A percentile compares a stretch with the other conserved stretches of the same genome.
These are phyloP conservation scores for Gisinianus flammeolus DNA, from an alignment of 2,888 invertebrate genomes.

Conservation along the genomic window DNA sequence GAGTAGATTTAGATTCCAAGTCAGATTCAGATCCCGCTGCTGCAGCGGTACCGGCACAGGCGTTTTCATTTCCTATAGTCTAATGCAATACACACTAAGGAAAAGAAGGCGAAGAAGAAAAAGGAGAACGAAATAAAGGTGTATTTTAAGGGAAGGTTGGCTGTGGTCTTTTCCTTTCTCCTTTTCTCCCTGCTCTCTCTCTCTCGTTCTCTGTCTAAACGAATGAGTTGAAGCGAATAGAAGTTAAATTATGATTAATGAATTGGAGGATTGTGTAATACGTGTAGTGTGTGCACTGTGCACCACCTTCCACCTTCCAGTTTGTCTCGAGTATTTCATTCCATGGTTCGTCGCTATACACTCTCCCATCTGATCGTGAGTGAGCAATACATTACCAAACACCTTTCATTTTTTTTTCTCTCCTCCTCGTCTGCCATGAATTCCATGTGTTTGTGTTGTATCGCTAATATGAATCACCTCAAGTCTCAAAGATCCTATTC, in stretches of 20 bases:
- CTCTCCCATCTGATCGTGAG: too few relatives aligned
- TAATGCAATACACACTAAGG: neutral
- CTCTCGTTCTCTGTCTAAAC: neutral
- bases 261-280: conserved; percentile 41
- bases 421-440: neutral
- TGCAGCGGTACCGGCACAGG: too few relatives aligned
- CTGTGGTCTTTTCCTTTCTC: too few relatives aligned
- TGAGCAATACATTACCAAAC: neutral
- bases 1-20: too few relatives aligned
- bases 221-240: conserved; percentile 46
- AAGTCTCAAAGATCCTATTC: too few relatives aligned
- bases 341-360: too few relatives aligned
- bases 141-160: neutral
- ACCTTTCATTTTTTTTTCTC: neutral
- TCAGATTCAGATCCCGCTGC: too few relatives aligned
- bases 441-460: too few relatives aligned
- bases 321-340: conserved; percentile 16
- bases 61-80: neutral
- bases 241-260: conserved; percentile 58
- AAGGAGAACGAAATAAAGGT: neutral
- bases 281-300: neutral
- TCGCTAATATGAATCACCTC: too few relatives aligned
- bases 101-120: neutral
- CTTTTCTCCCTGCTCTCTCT: neutral
- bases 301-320: neutral